phyloP scores from a whole-genome alignment of 2,797 vertebrate species.

The Clangula hyemalis region DNA sequence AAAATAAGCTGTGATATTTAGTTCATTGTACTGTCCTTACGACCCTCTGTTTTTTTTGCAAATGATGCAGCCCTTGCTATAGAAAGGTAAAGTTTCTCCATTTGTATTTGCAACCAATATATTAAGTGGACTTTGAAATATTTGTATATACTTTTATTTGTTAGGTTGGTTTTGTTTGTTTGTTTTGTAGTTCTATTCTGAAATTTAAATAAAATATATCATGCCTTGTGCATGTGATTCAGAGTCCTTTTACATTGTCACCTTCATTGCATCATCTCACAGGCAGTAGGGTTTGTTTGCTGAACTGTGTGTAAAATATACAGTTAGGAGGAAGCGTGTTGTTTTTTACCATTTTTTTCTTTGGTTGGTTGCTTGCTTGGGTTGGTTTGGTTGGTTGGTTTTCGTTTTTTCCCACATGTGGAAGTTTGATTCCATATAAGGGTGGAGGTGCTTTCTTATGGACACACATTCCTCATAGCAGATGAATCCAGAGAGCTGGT shows the following conservation, averaged over 20 bases:
- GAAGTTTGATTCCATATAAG: neutral
- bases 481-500: neutral
- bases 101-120: neutral
- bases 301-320: neutral
- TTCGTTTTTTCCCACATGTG: neutral
- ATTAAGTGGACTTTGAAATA: neutral
- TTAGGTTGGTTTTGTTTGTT: no score
- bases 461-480: neutral
- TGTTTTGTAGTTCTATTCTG: neutral
- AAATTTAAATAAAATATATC: neutral
- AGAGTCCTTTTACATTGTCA: neutral
- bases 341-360: neutral
- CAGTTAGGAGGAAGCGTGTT: accelerated
- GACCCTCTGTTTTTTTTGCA: neutral
- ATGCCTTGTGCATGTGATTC: neutral
- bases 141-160: neutral
- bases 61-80: neutral
- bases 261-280: neutral
- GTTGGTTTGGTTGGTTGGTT: neutral
- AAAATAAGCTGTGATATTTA: neutral
- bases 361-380: no score
- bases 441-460: neutral
- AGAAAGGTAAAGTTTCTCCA: neutral
- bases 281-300: neutral
- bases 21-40: neutral